Conservation (phyloP, 2,888 invertebrate species). For the Seira musarum region DNA sequence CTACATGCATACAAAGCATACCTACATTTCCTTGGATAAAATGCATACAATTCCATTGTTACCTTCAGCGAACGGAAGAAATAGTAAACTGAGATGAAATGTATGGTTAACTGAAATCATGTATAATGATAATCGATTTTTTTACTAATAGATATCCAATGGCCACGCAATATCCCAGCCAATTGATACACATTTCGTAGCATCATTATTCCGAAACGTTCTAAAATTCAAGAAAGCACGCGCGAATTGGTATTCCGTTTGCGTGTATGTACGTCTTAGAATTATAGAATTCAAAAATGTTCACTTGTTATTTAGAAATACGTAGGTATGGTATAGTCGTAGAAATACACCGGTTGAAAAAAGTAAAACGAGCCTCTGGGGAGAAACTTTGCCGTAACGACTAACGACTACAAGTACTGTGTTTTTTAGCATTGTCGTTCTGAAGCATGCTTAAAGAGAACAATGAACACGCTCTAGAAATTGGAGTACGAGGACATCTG, state of each 20-base stretch:
- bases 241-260: neutral
- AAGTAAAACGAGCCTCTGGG: slow-evolving; percentile 24
- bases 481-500: neutral
- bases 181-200: neutral
- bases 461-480: neutral
- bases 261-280: neutral
- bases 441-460: neutral
- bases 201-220: neutral
- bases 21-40: no score
- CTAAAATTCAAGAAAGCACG: neutral
- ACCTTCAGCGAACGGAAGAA: no score
- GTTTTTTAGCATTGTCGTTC: neutral
- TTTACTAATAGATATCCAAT: no score
- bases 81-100: no score
- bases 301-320: neutral
- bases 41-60: no score
- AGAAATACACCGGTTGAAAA: neutral
- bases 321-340: neutral
- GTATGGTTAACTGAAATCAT: no score
- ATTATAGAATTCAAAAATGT: neutral
- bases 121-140: no score
- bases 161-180: no score
- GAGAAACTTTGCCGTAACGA: slow-evolving; percentile 12
- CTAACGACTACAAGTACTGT: no score
- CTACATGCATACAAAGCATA: no score